Evolutionary conservation across 1,140 invertebrate species (phyloP), one percentile per base, ranked within the genome.

Genomic region (Idris sp.): DNA sequence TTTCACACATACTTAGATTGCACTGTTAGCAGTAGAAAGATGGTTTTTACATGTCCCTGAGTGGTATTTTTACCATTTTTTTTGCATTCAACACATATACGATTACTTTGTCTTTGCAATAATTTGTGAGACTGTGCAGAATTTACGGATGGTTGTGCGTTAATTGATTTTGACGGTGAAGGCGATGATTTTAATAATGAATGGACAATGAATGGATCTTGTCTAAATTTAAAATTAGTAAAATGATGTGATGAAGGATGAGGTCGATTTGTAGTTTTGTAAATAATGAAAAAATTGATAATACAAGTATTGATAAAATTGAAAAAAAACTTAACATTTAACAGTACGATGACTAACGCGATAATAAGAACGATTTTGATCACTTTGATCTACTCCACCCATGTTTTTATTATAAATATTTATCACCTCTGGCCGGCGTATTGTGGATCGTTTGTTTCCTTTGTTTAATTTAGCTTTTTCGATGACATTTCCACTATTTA

Each of bases 351-450:
- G 49, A 15, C 62, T 51, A 31, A 67, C 16, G 15, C 22, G 18
- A 31, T 65, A 76, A 41, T 40, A 33, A 26, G 28, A 28, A 9
- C 13, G 38, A 25, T 43, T 58, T 36, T 69, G 43, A 40, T 68
- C 53, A 11, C 33, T 41, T 13, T 5, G 28, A 28, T 69, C 46
- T 18, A 62, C 49, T 4, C 59, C 53, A n/a, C 68, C 28, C 48
- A 64, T 58, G 8, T 58, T 53, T 1, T 43, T 62, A 9, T 74
- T 68, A 14, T 62, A 61, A 14, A 16, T 11, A 22, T 69, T 18
- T 61, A 51, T 46, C 2, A 65, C 61, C 46, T 54, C 38, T 44
- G 62, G 62, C 10, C 26, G 13, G 3, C 56, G 4, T 10, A 67
- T 15, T 4, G 7, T 41, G 15, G 22, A 36, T 15, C 41, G 8